Evolutionary conservation across 2,888 invertebrate genomes (phyloP), one percentile per base, ranked within the genome.

Genomic region (Volucella inanis): DNA sequence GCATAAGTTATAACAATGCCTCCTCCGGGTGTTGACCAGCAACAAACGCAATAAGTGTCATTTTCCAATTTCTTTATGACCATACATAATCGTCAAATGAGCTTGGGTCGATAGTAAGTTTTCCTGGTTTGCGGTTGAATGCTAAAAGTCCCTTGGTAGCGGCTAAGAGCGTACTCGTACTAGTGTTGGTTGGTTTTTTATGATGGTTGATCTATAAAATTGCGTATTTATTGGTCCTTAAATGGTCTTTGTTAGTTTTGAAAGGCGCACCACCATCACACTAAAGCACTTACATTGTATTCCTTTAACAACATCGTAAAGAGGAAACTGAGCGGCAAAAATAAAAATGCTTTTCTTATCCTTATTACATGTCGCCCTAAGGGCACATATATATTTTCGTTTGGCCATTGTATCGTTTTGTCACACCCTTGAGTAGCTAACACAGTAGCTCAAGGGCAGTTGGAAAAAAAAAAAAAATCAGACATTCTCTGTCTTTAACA

Each of bases 171-270:
- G 6, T 31, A 31, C 31, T 31, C 31, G 31, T 72, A 68, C 65
- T 50, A 74, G 65, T 68, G 55, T 68, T 65, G 75, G 62, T 55
- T 57, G 41, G 43, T 50, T 38, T 77, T 85, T 81, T 74, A 84
- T 80, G 75, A 80, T 80, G 68, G 80, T 85, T 81, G 87, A 88
- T 88, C 88, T 88, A 88, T 88, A 88, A 88, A 88, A 88, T 88
- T 87, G 88, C 87, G 87, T 88, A 88, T 88, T 88, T 88, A 88
- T 88, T 88, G 87, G 88, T 82, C 86, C 87, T 88, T 88, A 88
- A 88, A 88, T 87, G 87, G 87, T 87, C 81, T 87, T 87, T 83
- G 86, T 86, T 82, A 78, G 81, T 86, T 86, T 81, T 72, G 77
- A 86, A 86, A 86, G 74, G 47, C 72, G n/a, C 75, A 71, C 75